Conservation (phyloP, 2,113 vertebrate species). For the Neoarius graeffei region DNA sequence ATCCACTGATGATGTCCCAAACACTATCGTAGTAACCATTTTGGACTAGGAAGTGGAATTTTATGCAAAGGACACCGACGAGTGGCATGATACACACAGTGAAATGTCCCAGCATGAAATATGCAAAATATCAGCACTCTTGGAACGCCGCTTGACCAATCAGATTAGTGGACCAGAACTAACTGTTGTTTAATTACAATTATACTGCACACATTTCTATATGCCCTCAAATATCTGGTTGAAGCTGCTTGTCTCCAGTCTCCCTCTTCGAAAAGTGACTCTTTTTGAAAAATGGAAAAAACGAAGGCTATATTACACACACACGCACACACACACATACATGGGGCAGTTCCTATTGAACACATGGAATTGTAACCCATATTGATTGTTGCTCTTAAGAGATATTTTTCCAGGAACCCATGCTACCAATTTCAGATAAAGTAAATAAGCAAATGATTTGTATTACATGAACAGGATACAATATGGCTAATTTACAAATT, state of each 20-base stretch:
- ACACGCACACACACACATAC: background rate
- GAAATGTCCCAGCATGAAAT: too few relatives aligned
- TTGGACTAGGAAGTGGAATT: too few relatives aligned
- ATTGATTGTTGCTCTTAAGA: background rate
- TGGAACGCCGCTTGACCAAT: too few relatives aligned
- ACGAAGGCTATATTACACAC: background rate
- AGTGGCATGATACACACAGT: too few relatives aligned
- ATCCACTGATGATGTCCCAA: too few relatives aligned
- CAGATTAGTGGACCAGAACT: too few relatives aligned
- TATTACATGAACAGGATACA: background rate
- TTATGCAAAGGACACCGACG: too few relatives aligned
- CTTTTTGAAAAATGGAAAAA: background rate
- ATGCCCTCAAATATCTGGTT: background rate
- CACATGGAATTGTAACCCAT: background rate
- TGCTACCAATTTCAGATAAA: background rate
- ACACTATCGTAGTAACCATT: too few relatives aligned
- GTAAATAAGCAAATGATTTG: background rate
- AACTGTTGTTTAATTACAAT: background rate
- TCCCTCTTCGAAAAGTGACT: background rate
- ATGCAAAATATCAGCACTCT: too few relatives aligned
- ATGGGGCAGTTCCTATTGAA: background rate
- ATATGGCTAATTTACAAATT: background rate
- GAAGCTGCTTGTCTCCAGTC: background rate
- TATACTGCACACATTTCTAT: background rate
- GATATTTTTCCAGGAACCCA: background rate